Evolutionary conservation across 2,797 vertebrate genomes (phyloP).

Genomic region (Chaenodraco wilsoni): DNA sequence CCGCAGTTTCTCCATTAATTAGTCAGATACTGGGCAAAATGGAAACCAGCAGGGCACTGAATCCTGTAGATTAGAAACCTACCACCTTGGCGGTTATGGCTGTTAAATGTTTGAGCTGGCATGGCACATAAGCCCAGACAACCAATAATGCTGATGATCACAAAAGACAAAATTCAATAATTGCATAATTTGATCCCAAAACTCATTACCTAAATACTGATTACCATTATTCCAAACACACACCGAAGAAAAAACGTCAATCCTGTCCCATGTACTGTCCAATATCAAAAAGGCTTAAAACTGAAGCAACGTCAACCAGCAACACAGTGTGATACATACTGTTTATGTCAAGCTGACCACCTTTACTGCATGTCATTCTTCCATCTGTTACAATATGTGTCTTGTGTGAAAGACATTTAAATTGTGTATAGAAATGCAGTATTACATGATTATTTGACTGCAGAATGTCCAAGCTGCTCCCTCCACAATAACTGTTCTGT

Average conservation of each 20-base stretch:
- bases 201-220: constrained; percentile 10
- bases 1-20: constrained; percentile 2
- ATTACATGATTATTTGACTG: constrained; percentile 5
- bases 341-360: neutral
- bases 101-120: constrained; percentile 14
- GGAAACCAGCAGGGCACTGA: constrained; percentile 3
- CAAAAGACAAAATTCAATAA: constrained; percentile 17
- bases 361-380: neutral
- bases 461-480: constrained; percentile 8
- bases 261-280: neutral
- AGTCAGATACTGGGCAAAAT: constrained; percentile 5
- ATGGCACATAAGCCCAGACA: neutral
- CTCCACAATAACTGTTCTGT: constrained; percentile 10
- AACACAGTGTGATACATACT: neutral
- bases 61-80: constrained; percentile 2
- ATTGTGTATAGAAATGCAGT: neutral
- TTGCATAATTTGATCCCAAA: constrained; percentile 14
- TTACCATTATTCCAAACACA: constrained; percentile 3
- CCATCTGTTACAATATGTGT: neutral
- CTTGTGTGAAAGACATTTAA: neutral
- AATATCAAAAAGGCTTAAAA: neutral
- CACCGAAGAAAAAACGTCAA: constrained; percentile 1
- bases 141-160: constrained; percentile 4
- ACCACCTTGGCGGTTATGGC: neutral
- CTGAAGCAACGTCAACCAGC: neutral